Evolutionary conservation across 2,888 invertebrate species (phyloP), one percentile per base, ranked within the genome.

Genomic region (Stenurella melanura): DNA sequence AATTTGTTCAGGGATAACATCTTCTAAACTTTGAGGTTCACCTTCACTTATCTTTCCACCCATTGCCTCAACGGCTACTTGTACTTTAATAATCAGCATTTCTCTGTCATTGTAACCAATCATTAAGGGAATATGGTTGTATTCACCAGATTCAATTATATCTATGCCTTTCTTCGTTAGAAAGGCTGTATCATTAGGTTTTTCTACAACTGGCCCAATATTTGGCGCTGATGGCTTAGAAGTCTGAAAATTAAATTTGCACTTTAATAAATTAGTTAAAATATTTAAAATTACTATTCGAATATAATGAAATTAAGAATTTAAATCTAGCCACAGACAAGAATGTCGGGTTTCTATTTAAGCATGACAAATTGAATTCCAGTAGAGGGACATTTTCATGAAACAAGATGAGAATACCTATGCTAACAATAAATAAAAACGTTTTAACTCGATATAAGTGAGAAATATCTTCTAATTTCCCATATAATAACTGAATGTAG

Each of bases 71-170:
- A 50, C 0, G 15, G 50, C n/a, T 26, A 58, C 66, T 19, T 42
- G 80, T 12, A 84, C 68, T 42, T 85, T 85, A 34, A 84, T 79
- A 12, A 87, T 69, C 74, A 88, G 82, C 6, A 89, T 89, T 81
- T 89, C 89, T 63, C 85, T 83, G 11, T 81, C 74, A 15, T 78
- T 88, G 57, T 85, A 87, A 6, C 89, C 78, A 38, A 80, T 74
- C 6, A 84, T 77, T 61, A 81, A 73, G 7, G 84, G 83, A 15
- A 84, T 83, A 26, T 80, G 71, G 21, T 80, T 80, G 70, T 82
- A 83, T 2, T 81, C 76, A 12, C 84, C 83, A 21, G 75, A 73
- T 50, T 21, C 58, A 0, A 83, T 74, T n/a, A 82, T 75, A 10
- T 82, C 78, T 12, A 76, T 21, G 1, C 83, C 82, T 17, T 79